phyloP scores from a whole-genome alignment of 2,888 invertebrate species.

The Liopterus haemorrhoidalis region DNA sequence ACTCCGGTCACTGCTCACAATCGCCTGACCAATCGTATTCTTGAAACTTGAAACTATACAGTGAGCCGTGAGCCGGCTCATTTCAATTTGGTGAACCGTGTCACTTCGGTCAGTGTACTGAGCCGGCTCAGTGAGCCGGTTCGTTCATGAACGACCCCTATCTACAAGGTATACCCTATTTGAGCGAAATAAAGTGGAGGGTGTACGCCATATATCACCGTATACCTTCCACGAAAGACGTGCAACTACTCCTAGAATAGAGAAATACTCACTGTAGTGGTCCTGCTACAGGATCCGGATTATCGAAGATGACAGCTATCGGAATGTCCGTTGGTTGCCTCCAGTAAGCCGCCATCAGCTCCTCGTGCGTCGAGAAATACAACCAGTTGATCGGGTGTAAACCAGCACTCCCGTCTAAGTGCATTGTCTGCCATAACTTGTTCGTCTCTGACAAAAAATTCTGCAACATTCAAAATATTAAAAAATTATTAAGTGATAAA shows the following conservation, averaged over 20 bases:
- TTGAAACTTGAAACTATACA: no score
- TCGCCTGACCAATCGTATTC: no score
- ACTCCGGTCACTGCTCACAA: no score
- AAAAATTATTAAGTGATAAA: conserved; percentile 7
- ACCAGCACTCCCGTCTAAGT: conserved; percentile 46
- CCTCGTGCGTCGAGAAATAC: conserved; percentile 59
- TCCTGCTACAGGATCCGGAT: conserved; percentile 45
- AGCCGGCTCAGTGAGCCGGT: no score
- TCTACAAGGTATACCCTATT: background rate
- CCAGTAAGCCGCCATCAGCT: conserved; percentile 64
- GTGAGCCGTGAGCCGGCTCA: no score
- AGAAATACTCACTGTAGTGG: conserved; percentile 50
- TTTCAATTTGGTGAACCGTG: no score
- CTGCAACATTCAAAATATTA: conserved; percentile 43
- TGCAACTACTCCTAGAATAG: background rate
- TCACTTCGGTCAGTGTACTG: no score
- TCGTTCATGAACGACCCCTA: no score
- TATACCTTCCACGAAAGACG: conserved; percentile 4
- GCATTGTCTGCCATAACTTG: conserved; percentile 52
- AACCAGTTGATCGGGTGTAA: conserved; percentile 59
- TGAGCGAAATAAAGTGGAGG: no score
- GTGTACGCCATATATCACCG: no score
- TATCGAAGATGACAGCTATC: conserved; percentile 65
- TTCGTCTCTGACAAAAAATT: conserved; percentile 61
- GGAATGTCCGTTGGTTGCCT: conserved; percentile 59